A percentile compares a stretch with the other conserved stretches of the same genome.
Evolutionary conservation across 64 coral and sea anemone genomes (phyloP).

Genomic region (Porites australiensis): DNA sequence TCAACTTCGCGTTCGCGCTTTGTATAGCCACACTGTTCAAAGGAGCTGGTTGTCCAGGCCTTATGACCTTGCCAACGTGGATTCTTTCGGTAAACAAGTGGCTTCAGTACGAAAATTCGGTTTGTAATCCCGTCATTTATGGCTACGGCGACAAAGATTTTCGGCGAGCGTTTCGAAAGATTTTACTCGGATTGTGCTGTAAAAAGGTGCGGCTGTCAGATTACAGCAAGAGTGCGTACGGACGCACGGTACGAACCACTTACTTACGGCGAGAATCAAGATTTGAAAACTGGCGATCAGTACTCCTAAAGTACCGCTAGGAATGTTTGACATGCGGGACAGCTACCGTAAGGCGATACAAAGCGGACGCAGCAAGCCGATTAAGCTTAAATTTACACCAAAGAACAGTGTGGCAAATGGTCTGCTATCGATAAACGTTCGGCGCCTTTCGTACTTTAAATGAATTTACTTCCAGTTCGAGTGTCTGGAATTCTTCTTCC

Average conservation of each 20-base stretch:
- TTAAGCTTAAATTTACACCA: too few species aligned
- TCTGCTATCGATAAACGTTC: constrained; percentile 42
- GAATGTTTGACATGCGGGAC: neutral
- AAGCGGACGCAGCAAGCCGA: too few species aligned
- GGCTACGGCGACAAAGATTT: too few species aligned
- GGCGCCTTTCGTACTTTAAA: constrained; percentile 7
- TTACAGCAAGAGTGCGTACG: constrained; percentile 53
- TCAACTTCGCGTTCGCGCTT: constrained; percentile 63
- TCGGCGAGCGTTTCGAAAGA: constrained; percentile 65
- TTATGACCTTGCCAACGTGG: neutral
- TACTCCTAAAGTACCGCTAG: constrained; percentile 14
- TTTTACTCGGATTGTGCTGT: constrained; percentile 40
- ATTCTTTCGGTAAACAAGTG: constrained; percentile 41
- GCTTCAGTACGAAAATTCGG: constrained; percentile 57
- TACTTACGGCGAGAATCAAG: neutral
- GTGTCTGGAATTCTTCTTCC: too few species aligned
- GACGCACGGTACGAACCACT: too few species aligned
- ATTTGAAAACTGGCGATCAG: constrained; percentile 71
- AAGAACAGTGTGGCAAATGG: neutral
- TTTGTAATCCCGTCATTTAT: too few species aligned
- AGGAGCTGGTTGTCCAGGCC: neutral
- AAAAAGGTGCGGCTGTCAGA: constrained; percentile 37
- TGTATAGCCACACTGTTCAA: constrained; percentile 3
- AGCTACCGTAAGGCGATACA: too few species aligned
- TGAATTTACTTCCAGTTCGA: too few species aligned